These are phyloP conservation scores for Recurvirostra avosetta DNA, from an alignment of 2,113 vertebrate species.

Conservation along the genomic window DNA sequence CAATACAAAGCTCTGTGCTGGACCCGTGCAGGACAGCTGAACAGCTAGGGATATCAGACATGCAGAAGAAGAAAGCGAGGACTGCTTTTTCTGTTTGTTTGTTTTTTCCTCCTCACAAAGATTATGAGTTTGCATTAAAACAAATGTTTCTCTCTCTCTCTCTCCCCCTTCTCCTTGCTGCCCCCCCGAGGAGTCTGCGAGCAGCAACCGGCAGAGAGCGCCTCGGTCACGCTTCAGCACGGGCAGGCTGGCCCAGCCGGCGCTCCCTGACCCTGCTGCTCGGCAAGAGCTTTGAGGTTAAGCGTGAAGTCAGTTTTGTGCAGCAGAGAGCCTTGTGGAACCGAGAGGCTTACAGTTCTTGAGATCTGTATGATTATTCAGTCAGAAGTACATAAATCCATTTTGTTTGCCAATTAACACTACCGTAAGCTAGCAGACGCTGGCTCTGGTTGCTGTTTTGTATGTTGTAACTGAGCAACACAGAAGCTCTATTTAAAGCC, in stretches of 20 bases:
- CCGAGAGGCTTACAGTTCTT: neutral
- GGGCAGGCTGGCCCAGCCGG: neutral
- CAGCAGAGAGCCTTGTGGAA: neutral
- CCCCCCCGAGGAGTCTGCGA: neutral
- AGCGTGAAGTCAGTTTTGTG: neutral
- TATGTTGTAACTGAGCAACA: neutral
- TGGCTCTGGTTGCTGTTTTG: neutral
- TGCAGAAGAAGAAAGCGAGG: neutral
- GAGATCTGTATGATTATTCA: neutral
- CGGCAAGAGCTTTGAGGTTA: neutral
- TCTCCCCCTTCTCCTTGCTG: neutral
- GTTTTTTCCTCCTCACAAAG: neutral
- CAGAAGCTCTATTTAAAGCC: neutral
- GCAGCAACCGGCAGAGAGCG: neutral
- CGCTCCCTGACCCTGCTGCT: neutral
- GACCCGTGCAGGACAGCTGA: neutral
- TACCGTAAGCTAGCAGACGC: neutral
- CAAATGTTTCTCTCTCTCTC: neutral
- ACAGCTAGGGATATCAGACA: neutral
- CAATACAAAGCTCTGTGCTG: neutral
- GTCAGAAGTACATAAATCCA: neutral
- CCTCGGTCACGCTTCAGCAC: rapidly evolving
- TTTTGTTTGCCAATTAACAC: neutral
- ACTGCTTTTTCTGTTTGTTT: neutral
- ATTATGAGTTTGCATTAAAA: neutral